phyloP scores from a whole-genome alignment of 2,888 invertebrate genomes.

The Drosophila paranaensis region DNA sequence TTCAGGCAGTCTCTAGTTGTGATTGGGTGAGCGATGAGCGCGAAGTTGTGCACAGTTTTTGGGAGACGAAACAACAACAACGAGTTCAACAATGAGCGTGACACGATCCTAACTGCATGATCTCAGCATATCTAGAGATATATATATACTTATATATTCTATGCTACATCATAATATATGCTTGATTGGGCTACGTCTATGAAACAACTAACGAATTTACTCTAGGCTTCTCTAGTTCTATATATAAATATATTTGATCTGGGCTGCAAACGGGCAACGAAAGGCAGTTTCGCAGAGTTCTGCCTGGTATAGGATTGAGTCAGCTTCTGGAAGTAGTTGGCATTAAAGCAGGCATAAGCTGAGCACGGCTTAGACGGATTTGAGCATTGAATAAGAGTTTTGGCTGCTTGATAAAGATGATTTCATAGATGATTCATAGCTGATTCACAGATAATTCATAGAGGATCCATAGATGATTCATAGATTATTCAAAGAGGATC shows the following conservation, averaged over 20 bases:
- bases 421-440: too few relatives aligned
- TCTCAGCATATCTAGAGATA: slow-evolving; percentile 21
- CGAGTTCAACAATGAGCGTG: slow-evolving; percentile 64
- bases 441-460: too few relatives aligned
- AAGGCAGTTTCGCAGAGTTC: neutral
- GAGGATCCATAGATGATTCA: too few relatives aligned
- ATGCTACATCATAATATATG: slow-evolving; percentile 71
- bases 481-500: too few relatives aligned
- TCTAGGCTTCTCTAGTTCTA: slow-evolving; percentile 55
- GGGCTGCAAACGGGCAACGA: slow-evolving; percentile 1
- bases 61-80: slow-evolving; percentile 56
- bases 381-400: too few relatives aligned
- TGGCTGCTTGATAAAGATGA: too few relatives aligned
- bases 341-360: too few relatives aligned
- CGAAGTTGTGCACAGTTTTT: slow-evolving; percentile 63
- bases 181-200: slow-evolving; percentile 68
- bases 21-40: slow-evolving; percentile 59
- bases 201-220: slow-evolving; percentile 75
- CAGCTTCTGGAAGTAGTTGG: too few relatives aligned
- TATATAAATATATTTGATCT: slow-evolving; percentile 11
- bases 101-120: slow-evolving; percentile 37
- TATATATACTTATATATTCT: slow-evolving; percentile 17
- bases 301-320: neutral
- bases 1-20: slow-evolving; percentile 54
- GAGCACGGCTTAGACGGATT: too few relatives aligned